These are phyloP conservation scores for Orientallactaga sibirica DNA, from an alignment of 2,797 vertebrate species.

Conservation along the genomic window DNA sequence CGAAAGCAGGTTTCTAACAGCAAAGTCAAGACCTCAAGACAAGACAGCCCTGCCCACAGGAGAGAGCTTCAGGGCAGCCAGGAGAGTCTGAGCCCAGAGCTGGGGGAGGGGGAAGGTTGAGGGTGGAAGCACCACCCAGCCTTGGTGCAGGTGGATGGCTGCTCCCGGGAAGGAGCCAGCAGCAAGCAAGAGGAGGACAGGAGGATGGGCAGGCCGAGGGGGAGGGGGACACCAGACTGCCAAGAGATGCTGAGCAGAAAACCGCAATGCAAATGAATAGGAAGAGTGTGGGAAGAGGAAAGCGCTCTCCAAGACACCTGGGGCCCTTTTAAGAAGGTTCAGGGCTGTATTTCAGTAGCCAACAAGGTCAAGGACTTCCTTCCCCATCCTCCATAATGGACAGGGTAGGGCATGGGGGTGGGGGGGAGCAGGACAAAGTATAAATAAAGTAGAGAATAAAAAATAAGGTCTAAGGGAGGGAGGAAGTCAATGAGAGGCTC, in stretches of 20 bases:
- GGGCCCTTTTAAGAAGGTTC: not conserved
- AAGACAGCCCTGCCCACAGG: not conserved
- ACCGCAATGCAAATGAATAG: not conserved
- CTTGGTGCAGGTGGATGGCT: too few species aligned
- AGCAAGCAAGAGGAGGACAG: not conserved
- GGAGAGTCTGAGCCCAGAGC: not conserved
- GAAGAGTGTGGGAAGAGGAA: not conserved
- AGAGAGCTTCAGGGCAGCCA: not conserved
- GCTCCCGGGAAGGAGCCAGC: not conserved
- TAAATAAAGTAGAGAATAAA: not conserved
- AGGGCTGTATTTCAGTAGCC: rapidly evolving
- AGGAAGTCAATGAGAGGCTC: not conserved
- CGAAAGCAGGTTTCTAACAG: not conserved
- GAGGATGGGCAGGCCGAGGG: too few species aligned
- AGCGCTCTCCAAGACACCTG: rapidly evolving
- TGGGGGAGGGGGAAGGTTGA: too few species aligned
- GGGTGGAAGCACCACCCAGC: too few species aligned
- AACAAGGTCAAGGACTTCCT: not conserved
- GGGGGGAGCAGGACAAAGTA: too few species aligned
- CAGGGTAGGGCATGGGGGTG: not conserved
- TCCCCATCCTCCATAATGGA: not conserved
- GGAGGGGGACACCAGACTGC: not conserved
- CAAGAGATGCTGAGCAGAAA: not conserved
- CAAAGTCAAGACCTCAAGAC: not conserved
- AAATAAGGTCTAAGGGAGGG: too few species aligned